A percentile compares a stretch with the other conserved stretches of the same genome.
phyloP scores from a whole-genome alignment of 2,888 invertebrate species.

The Acleris laterana region DNA sequence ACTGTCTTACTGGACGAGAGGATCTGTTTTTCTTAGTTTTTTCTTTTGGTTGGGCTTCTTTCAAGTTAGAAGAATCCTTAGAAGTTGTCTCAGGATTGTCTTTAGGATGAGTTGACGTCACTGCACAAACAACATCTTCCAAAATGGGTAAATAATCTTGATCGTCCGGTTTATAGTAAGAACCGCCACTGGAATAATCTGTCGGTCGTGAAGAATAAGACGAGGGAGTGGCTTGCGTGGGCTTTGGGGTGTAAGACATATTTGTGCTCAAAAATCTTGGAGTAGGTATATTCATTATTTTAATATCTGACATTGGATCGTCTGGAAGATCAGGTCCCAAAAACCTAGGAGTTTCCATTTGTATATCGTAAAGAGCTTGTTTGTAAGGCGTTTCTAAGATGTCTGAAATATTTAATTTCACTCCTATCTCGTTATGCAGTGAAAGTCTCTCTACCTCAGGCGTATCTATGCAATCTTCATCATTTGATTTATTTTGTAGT shows the following conservation, averaged over 20 bases:
- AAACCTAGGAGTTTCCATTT: constrained; percentile 84
- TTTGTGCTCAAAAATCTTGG: constrained; percentile 81
- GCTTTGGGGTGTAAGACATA: constrained; percentile 55
- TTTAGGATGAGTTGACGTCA: constrained; percentile 52
- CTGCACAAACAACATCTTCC: constrained; percentile 57
- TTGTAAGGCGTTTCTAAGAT: constrained; percentile 86
- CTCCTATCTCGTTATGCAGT: constrained; percentile 73
- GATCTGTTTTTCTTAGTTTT: constrained; percentile 41
- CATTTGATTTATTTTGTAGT: constrained; percentile 50
- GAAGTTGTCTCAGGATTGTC: constrained; percentile 40
- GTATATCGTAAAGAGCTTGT: constrained; percentile 72
- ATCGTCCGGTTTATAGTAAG: constrained; percentile 87
- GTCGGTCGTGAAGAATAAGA: constrained; percentile 78
- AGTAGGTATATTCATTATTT: constrained; percentile 83
- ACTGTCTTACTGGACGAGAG: constrained; percentile 69
- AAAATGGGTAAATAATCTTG: constrained; percentile 73
- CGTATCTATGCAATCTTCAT: constrained; percentile 60
- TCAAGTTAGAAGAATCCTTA: constrained; percentile 41
- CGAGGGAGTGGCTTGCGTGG: constrained; percentile 65
- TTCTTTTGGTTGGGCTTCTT: constrained; percentile 44
- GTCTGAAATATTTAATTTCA: constrained; percentile 75
- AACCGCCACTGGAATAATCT: constrained; percentile 86
- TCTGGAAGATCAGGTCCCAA: constrained; percentile 72
- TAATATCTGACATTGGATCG: constrained; percentile 80
- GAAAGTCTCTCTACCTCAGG: constrained; percentile 72